phyloP scores from a whole-genome alignment of 2,888 invertebrate species.

The Limnephilus lunatus region DNA sequence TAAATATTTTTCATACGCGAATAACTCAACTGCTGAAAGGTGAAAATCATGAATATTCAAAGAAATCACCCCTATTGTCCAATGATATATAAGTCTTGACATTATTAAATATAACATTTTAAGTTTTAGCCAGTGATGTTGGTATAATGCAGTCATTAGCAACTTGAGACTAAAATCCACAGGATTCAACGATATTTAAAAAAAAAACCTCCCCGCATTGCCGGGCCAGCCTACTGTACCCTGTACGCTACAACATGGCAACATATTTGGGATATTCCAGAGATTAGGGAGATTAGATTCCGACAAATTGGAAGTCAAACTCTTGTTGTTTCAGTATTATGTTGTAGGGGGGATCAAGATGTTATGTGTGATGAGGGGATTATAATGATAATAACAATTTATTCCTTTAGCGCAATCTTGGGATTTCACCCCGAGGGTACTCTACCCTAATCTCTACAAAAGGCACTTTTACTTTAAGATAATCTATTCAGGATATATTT shows the following conservation, averaged over 20 bases:
- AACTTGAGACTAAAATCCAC: not conserved
- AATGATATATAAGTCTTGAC: no score
- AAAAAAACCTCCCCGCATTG: not conserved
- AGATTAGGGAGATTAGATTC: not conserved
- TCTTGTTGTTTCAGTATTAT: not conserved
- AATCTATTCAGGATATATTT: not conserved
- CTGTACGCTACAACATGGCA: not conserved
- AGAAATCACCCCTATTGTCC: no score
- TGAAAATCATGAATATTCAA: no score
- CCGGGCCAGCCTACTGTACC: not conserved
- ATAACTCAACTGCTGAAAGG: no score
- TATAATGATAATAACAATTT: not conserved
- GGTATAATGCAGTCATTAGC: no score
- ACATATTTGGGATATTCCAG: not conserved
- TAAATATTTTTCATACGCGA: no score
- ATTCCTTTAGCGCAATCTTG: not conserved
- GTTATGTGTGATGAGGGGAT: not conserved
- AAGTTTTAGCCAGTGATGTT: no score
- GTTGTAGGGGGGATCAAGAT: not conserved
- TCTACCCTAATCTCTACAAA: not conserved
- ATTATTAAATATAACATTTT: no score
- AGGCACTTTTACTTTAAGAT: not conserved
- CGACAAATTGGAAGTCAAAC: not conserved
- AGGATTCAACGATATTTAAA: not conserved
- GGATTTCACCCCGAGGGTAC: not conserved